Evolutionary conservation across 2,113 vertebrate genomes (phyloP), one percentile per base, ranked within the genome.

Genomic region (Plotosus lineatus): DNA sequence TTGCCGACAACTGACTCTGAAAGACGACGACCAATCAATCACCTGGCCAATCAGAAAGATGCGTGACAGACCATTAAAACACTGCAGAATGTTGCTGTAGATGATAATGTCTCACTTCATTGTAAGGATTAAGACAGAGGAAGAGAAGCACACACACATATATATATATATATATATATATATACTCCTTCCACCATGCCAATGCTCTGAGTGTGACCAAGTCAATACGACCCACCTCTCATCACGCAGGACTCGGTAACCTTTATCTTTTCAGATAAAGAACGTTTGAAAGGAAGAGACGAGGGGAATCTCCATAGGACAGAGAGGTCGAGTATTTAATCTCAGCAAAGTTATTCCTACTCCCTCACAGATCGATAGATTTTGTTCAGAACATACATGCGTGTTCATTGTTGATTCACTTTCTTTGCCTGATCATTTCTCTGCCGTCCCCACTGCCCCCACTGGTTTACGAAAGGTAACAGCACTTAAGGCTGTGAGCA

Each of bases 401-500:
- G 74, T 75, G 72, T 73, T 83, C 60, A 83, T 80, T 74, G 78
- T 81, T 81, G 61, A 55, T 75, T 75, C 80, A 78, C 81, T 77
- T 56, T 85, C 58, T 83, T 83, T 81, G 63, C 44, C 66, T 83
- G 75, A 85, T 85, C 74, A 85, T 83, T 76, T 75, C 66, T 51
- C 33, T 61, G 58, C 36, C 15, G 5, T 72, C 33, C 15, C 11
- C 21, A 91, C 93, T 93, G 93, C 92, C 94, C 91, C 36, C 28
- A 9, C 77, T 75, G 19, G 66, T 15, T 23, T 81, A 72, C 51
- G 74, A 81, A 85, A 85, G 78, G 84, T 85, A 83, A 76, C 81
- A 85, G 84, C 84, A 85, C 81, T 85, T 85, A 84, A 83, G 85
- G 71, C 84, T 94, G 93, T 87, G 93, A 94, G 93, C 95, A 96